Percentiles rank a stretch among this genome's conserved stretches.
phyloP scores from a whole-genome alignment of 2,113 vertebrate species.

The Charadrius vociferus region DNA sequence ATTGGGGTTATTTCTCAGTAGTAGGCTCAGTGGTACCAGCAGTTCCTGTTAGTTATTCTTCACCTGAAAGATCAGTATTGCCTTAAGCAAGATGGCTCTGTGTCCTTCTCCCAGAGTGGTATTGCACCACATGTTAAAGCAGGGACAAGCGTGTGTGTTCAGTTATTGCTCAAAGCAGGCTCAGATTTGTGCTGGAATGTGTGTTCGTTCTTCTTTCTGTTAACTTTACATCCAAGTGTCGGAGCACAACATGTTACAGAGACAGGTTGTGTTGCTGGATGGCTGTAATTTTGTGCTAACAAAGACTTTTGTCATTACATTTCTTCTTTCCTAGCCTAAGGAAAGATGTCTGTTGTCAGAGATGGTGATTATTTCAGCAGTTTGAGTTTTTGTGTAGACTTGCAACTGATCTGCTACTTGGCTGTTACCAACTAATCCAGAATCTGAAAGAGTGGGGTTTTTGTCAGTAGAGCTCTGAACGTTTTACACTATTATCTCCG shows the following conservation, averaged over 20 bases:
- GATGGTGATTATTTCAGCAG: neutral
- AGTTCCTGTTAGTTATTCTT: neutral
- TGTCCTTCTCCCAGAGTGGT: neutral
- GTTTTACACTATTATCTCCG: fast-evolving
- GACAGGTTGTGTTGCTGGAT: neutral
- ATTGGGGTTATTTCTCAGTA: neutral
- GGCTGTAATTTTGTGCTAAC: neutral
- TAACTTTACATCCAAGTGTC: neutral
- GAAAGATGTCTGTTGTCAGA: neutral
- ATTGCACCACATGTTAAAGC: neutral
- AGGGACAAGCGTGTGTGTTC: neutral
- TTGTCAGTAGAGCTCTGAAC: neutral
- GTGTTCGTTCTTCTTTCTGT: neutral
- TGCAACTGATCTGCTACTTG: neutral
- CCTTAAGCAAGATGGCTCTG: neutral
- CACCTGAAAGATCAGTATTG: neutral
- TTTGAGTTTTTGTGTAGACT: neutral
- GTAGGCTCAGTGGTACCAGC: neutral
- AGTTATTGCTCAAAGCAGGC: neutral
- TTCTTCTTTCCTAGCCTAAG: neutral
- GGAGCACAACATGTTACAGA: neutral
- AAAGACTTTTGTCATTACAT: neutral
- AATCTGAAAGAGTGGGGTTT: neutral
- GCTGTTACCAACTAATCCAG: neutral
- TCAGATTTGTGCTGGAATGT: neutral